Base-by-base conservation (phyloP, 1,140 invertebrate species). In the Galleria mellonella region DNA sequence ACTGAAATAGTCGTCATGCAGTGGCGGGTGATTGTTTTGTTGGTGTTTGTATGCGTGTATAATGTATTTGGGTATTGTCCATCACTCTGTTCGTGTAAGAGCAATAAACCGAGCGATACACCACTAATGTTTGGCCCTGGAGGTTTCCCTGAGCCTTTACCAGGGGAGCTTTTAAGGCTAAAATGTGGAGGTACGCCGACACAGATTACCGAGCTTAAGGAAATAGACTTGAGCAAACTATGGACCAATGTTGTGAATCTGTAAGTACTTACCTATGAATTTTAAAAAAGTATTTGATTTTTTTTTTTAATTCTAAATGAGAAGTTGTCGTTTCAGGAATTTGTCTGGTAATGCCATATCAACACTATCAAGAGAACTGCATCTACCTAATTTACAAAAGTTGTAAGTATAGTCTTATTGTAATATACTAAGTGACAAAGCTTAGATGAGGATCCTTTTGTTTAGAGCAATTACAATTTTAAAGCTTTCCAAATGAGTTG, bases 261-360 rank as follows among this genome's bases (percentile, higher is more conserved):
- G 83, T 86, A 68, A 83, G 83, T 83, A 17, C 14, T 33, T 29
- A 38, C 33, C 14, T 36, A 51, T 39, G 38, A 35, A 30, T 6
- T 14, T 35, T 28, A 12, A 44, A 41, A 9, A 30, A 17, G 12
- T 31, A 37, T 13, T 9, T 37, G 15, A 30, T 15, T 28, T 15
- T 14, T 9, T n/a, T 29, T 37, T 51, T 35, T 32, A n/a, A 28
- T 9, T 5, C 3, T 17, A 6, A 13, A 31, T 14, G 5, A 29
- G 29, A 33, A 17, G 13, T 48, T 42, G 35, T 40, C 44, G 13
- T 71, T 81, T 23, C 62, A 87, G 84, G 46, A 85, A 87, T 55
- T 54, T 87, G 47, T 86, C 84, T 14, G 82, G 75, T 14, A 87
- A 86, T 67, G 76, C 72, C 6, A 81, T 87, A 11, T 72, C 76